These are phyloP conservation scores for Microcebus griseorufus DNA, from an alignment of 2,113 vertebrate species.

Conservation along the genomic window DNA sequence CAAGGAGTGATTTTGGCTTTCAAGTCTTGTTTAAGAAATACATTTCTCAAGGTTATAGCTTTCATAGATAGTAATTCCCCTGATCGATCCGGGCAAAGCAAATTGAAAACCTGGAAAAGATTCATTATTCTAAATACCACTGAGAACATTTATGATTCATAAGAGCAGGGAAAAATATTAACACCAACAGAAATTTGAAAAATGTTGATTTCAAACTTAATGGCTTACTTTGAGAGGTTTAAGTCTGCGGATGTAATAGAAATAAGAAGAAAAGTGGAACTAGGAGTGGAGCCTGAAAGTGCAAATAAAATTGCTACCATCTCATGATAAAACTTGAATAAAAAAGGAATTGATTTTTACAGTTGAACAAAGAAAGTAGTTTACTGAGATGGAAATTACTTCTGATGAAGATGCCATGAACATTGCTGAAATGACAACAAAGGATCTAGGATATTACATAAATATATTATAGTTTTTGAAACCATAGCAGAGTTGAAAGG, in stretches of 20 bases:
- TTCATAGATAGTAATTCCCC: not conserved
- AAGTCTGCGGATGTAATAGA: not conserved
- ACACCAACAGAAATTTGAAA: not conserved
- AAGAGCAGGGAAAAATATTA: not conserved
- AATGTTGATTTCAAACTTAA: not conserved
- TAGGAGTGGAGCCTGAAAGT: not conserved
- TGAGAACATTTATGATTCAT: not conserved
- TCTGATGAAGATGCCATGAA: not conserved
- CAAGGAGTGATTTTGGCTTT: not conserved
- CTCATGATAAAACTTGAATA: not conserved
- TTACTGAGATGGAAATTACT: not conserved
- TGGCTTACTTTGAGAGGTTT: not conserved
- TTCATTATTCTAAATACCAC: not conserved
- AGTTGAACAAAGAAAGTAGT: not conserved
- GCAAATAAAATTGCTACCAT: not conserved
- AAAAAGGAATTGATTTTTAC: not conserved
- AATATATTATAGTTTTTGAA: not conserved
- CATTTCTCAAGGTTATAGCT: not conserved
- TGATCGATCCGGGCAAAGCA: not conserved
- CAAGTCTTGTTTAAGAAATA: not conserved
- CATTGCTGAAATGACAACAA: not conserved
- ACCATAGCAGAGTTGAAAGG: not conserved
- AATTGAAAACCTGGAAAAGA: not conserved
- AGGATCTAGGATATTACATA: not conserved
- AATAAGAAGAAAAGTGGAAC: not conserved